Evolutionary conservation across 2,797 vertebrate species (phyloP).

Genomic region (Dermochelys coriacea): DNA sequence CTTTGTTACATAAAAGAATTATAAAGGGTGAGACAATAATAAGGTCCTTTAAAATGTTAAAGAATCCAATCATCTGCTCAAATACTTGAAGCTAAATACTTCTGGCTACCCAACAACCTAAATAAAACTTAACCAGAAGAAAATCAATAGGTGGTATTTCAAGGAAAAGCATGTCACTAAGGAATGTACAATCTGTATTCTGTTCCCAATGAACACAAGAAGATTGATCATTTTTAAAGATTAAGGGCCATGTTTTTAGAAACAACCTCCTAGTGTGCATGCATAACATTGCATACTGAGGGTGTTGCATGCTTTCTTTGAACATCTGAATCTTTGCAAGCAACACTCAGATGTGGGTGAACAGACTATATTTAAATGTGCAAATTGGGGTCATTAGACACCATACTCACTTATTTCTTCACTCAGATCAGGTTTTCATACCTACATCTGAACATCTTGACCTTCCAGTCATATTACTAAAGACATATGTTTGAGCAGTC

Average conservation of each 20-base stretch:
- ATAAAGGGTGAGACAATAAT: constrained; percentile 71
- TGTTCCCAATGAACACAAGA: neutral
- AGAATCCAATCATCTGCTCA: constrained; percentile 73
- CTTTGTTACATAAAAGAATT: constrained; percentile 60
- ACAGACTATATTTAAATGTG: neutral
- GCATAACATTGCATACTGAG: neutral
- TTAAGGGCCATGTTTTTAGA: neutral
- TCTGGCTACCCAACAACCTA: constrained; percentile 75
- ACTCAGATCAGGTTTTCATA: neutral
- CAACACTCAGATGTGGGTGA: neutral
- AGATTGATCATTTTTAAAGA: neutral
- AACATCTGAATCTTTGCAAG: neutral
- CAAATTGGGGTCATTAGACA: neutral
- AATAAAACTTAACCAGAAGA: constrained; percentile 70
- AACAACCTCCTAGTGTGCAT: neutral
- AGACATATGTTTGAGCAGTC: neutral
- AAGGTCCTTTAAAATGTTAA: constrained; percentile 76
- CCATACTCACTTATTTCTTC: neutral
- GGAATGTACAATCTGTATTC: constrained; percentile 41
- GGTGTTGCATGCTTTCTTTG: neutral
- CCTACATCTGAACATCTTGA: neutral
- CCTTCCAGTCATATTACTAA: neutral
- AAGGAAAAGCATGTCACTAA: constrained; percentile 27
- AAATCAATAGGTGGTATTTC: constrained; percentile 73
- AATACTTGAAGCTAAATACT: constrained; percentile 75